Base-by-base conservation (phyloP, 2,888 invertebrate genomes). In the Serripes groenlandicus region DNA sequence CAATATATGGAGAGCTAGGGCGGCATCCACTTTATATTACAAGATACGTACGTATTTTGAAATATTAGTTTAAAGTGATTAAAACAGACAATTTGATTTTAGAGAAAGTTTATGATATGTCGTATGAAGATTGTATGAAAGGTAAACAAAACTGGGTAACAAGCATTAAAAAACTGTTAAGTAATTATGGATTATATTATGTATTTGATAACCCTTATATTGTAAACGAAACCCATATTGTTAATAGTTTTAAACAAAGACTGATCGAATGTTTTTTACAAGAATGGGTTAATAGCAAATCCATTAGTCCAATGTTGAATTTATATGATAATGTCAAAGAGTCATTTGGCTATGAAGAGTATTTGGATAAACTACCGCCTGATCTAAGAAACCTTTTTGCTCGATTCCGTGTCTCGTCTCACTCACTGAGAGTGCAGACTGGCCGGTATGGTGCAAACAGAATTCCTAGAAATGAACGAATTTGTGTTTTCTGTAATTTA, bases 21-120 rank as follows among this genome's bases (percentile, higher is more conserved):
- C 9, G 62, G 34, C 34, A 34, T 34, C 62, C 62, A 32, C 34
- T 62, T 34, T 34, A 62, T 32, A 32, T 62, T 62, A 62, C n/a
- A 62, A 30, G 34, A 21, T 34, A 62, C 18, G 34, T 34, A 21
- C 15, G 18, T 4, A 62, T 62, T 7, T 1, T 62, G 11, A 62
- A 62, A 62, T 62, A 62, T n/a, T 62, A 21, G 32, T 62, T 62
- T 3, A 62, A 62, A 62, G n/a, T 62, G 15, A 60, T 60, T 7
- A 60, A 60, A 26, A 26, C 60, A 60, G 32, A 30, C 7, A 60
- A 60, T 30, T 30, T 60, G 18, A 60, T 60, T 60, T 30, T 60
- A 21, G 21, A 21, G 21, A 49, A 49, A 21, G 49, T 49, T 15
- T 49, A 49, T 21, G 49, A 56, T 26, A n/a, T 15, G 11, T 21